Base-by-base conservation (phyloP, 2,888 invertebrate species). In the Xanthia icteritia region DNA sequence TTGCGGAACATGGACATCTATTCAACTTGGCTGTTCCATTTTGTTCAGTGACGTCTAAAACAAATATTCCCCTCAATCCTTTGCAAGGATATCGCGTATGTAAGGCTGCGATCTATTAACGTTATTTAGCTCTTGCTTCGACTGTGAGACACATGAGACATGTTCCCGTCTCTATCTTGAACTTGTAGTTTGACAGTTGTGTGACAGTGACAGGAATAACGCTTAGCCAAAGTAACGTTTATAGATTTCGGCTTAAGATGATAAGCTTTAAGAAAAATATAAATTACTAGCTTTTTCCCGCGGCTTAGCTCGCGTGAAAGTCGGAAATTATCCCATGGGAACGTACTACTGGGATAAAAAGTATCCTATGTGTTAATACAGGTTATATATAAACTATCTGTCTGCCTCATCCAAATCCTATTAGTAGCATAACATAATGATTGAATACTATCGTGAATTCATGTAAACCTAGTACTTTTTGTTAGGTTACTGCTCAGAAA, bases 11-110 rank as follows among this genome's bases (percentile, higher is more conserved):
- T 68, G 66, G 66, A 45, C 65, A 73, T 82, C 69, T 67, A 76
- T 85, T 82, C 31, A 72, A 72, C 27, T 82, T 82, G 20, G 27
- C 31, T 64, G 56, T 76, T 65, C 3, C 36, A 17, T 61, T 70
- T 36, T 51, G 58, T 13, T 39, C n/a, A 8, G 60, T 51, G 54
- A 56, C 13, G n/a, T 66, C 15, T 36, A 70, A 58, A 73, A 45
- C 23, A 60, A 67, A 85, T n/a, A 73, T 8, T 39, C 1, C 17
- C 1, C 3, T 64, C 20, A 27, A 17, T n/a, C 60, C n/a, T 54
- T 63, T 73, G 36, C 23, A 54, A 48, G 36, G 5, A 79, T 48
- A 48, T 36, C 23, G 23, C 23, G 9, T 23, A 31, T 51, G 23
- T 63, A n/a, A 39, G 8, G n/a, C 8, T 13, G 13, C 8, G 5